A percentile compares a stretch with the other conserved stretches of the same genome.
Evolutionary conservation across 2,113 vertebrate genomes (phyloP).

Genomic region (Fukomys damarensis): DNA sequence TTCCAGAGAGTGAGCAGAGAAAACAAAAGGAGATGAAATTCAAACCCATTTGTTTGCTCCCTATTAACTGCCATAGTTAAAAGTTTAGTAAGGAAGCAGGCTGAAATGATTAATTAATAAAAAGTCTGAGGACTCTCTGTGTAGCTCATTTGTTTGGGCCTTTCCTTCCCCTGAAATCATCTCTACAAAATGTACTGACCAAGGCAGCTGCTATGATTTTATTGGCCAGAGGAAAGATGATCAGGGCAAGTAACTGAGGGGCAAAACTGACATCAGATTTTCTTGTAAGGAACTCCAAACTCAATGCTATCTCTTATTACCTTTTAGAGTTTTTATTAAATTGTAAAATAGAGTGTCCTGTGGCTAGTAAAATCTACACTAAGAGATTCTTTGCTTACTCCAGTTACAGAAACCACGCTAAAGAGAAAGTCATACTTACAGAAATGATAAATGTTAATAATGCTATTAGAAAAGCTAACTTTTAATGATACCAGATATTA

Average conservation of each 20-base stretch:
- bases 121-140: slow-evolving; percentile 28
- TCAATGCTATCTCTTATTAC: not conserved
- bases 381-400: slow-evolving; percentile 24
- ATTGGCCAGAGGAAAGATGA: not conserved
- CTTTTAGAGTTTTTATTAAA: slow-evolving; percentile 55
- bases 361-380: slow-evolving; percentile 45
- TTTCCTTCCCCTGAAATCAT: not conserved
- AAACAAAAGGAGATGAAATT: slow-evolving; percentile 69
- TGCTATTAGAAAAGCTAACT: slow-evolving; percentile 52
- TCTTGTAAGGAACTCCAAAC: slow-evolving; percentile 38
- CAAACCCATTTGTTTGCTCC: slow-evolving; percentile 48
- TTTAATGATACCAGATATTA: slow-evolving; percentile 60
- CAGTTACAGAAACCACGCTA: not conserved
- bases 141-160: slow-evolving; percentile 26
- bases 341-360: not conserved
- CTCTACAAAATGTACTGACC: not conserved
- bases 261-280: not conserved
- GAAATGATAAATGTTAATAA: slow-evolving; percentile 76
- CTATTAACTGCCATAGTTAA: slow-evolving; percentile 55
- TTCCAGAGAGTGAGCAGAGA: slow-evolving; percentile 63
- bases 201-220: not conserved
- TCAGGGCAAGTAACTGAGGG: not conserved
- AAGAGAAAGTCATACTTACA: slow-evolving; percentile 53
- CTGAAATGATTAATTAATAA: slow-evolving; percentile 50
- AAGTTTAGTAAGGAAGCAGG: slow-evolving; percentile 46